Conservation (phyloP, 2,113 vertebrate species). For the Natator depressus region DNA sequence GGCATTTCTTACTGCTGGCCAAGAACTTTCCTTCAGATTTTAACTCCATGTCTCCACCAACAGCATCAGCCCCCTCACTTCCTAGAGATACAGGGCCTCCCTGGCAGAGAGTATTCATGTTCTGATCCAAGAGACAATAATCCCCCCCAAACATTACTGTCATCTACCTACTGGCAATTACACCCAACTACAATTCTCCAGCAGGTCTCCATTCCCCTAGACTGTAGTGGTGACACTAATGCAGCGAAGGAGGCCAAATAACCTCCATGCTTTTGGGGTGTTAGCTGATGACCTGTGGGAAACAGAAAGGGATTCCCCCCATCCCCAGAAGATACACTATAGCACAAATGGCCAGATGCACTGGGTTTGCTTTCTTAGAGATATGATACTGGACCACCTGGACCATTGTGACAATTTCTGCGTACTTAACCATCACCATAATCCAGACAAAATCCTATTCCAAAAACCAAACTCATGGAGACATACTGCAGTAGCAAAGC, state of each 20-base stretch:
- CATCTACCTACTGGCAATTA: background rate
- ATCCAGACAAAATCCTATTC: background rate
- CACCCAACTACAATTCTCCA: background rate
- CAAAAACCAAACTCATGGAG: rapidly evolving
- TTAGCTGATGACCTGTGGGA: rapidly evolving
- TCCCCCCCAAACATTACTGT: too few relatives aligned
- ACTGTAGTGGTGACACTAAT: background rate
- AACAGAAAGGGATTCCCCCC: rapidly evolving
- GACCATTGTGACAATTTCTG: background rate
- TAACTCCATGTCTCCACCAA: background rate
- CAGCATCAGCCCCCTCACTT: background rate
- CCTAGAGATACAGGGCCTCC: background rate
- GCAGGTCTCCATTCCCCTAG: background rate
- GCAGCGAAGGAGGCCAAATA: background rate
- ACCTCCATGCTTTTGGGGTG: background rate
- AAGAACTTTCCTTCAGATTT: background rate
- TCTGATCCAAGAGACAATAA: background rate
- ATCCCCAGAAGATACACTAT: rapidly evolving
- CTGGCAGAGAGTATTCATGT: background rate
- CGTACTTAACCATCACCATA: background rate
- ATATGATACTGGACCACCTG: rapidly evolving
- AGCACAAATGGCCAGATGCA: background rate
- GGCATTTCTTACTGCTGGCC: background rate
- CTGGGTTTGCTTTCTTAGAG: background rate
- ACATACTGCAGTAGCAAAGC: rapidly evolving